phyloP scores from a whole-genome alignment of 2,888 invertebrate species.

The Scaptomyza caliginosa region DNA sequence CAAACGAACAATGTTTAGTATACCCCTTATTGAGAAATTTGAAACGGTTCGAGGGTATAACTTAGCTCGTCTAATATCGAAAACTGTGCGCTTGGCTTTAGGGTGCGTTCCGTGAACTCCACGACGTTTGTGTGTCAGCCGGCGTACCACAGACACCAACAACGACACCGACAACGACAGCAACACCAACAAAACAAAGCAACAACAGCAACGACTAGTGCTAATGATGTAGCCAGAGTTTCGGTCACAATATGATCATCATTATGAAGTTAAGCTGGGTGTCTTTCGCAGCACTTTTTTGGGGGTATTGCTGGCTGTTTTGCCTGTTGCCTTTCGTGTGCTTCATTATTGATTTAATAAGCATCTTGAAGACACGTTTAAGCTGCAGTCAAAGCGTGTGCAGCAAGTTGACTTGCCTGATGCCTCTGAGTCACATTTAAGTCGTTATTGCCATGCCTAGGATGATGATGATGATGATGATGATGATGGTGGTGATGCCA shows the following conservation, averaged over 20 bases:
- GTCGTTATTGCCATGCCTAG: constrained; percentile 59
- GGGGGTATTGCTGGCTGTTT: constrained; percentile 19
- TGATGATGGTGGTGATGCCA: constrained; percentile 72
- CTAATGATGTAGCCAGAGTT: constrained; percentile 72
- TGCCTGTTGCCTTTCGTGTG: constrained; percentile 74
- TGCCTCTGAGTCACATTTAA: constrained; percentile 29
- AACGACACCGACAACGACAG: constrained; percentile 20
- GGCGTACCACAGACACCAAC: constrained; percentile 63
- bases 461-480: constrained; percentile 62
- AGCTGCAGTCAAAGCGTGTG: constrained; percentile 63
- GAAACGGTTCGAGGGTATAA: constrained; percentile 8
- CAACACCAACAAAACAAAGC: constrained; percentile 15
- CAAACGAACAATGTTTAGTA: not conserved
- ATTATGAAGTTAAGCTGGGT: constrained; percentile 44
- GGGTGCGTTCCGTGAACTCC: constrained; percentile 85
- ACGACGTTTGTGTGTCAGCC: constrained; percentile 83
- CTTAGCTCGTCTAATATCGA: constrained; percentile 66
- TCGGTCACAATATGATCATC: constrained; percentile 32
- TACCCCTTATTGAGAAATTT: not conserved
- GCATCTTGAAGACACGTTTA: constrained; percentile 78
- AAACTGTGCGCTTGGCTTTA: constrained; percentile 80
- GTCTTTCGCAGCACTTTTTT: constrained; percentile 39
- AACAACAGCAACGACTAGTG: constrained; percentile 46
- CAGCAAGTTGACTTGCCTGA: constrained; percentile 44
- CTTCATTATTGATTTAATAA: constrained; percentile 83